These are phyloP conservation scores for Dinomys branickii DNA, from an alignment of 2,113 vertebrate genomes.

Conservation along the genomic window DNA sequence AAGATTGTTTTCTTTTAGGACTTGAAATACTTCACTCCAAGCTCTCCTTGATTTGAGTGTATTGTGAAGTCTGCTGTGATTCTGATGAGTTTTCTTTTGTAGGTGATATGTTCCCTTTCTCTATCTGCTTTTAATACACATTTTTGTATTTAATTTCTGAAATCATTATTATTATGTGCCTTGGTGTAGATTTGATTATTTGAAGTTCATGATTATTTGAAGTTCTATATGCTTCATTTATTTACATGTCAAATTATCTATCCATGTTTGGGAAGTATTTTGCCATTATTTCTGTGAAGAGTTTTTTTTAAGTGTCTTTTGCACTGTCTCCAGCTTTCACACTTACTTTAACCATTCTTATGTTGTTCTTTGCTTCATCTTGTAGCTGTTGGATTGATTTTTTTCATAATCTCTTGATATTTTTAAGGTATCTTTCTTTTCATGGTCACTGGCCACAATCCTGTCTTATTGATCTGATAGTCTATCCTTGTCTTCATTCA, in stretches of 20 bases:
- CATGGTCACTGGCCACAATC: neutral
- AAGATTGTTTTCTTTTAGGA: neutral
- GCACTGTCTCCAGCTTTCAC: neutral
- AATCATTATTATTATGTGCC: neutral
- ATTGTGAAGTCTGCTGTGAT: neutral
- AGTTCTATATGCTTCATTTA: neutral
- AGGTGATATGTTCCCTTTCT: neutral
- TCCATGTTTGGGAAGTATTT: neutral
- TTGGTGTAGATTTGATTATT: neutral
- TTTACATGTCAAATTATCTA: neutral
- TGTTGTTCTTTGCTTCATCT: neutral
- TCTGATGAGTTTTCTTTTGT: neutral
- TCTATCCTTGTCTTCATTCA: neutral
- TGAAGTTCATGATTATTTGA: neutral
- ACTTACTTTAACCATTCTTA: neutral
- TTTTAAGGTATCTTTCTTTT: neutral
- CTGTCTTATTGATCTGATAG: neutral
- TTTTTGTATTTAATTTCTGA: neutral
- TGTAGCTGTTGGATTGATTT: neutral
- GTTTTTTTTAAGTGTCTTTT: neutral
- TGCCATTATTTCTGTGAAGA: neutral
- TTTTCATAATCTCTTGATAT: neutral
- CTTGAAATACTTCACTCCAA: neutral
- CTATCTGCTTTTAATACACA: neutral
- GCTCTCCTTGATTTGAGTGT: neutral